Conservation (phyloP, 2,113 vertebrate genomes). For the Elephantulus edwardii region DNA sequence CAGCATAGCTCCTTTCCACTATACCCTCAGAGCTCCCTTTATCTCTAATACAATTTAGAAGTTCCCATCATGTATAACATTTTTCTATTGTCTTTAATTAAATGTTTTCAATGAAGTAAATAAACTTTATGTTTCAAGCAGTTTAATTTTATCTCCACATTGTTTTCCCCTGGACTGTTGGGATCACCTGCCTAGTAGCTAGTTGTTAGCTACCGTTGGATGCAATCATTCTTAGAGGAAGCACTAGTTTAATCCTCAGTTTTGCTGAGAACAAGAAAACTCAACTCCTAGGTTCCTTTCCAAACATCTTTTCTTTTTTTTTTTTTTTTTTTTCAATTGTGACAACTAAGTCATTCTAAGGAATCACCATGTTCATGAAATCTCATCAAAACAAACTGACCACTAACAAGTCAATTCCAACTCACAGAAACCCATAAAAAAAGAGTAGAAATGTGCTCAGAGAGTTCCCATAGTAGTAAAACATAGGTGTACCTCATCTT, state of each 20-base stretch:
- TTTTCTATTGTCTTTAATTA: background rate
- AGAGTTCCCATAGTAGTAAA: too few relatives aligned
- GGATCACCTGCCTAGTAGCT: background rate
- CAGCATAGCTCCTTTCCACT: too few relatives aligned
- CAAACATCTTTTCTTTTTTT: too few relatives aligned
- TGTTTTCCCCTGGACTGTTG: background rate
- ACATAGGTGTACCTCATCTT: too few relatives aligned
- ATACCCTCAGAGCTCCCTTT: too few relatives aligned
- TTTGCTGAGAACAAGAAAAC: background rate
- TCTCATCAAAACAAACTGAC: too few relatives aligned
- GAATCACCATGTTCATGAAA: background rate
- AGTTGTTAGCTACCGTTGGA: background rate
- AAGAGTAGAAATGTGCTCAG: too few relatives aligned
- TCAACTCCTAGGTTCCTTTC: fast-evolving
- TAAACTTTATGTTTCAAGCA: background rate
- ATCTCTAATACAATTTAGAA: constrained; percentile 2
- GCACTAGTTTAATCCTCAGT: background rate
- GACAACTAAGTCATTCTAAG: background rate
- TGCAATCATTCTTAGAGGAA: background rate
- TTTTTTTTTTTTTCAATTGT: background rate
- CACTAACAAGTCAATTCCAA: too few relatives aligned
- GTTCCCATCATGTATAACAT: too few relatives aligned
- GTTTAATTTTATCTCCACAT: background rate
- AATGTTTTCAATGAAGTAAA: constrained; percentile 29
- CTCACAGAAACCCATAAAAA: too few relatives aligned